Evolutionary conservation across 1,140 invertebrate genomes (phyloP).

Genomic region (Ptiloglossa arizonensis): DNA sequence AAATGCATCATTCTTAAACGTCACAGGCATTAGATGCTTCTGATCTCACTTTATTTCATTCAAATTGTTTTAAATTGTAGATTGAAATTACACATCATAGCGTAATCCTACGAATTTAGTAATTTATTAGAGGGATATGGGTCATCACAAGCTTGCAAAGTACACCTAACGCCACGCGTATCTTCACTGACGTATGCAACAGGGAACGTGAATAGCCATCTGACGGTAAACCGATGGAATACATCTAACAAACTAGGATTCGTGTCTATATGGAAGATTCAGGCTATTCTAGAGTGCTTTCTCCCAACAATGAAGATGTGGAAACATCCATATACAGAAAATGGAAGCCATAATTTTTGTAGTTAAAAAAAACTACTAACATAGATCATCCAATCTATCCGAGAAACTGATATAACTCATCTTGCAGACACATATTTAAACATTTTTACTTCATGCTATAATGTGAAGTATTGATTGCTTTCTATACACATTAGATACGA

Average conservation of each 20-base stretch:
- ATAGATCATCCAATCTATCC: no score
- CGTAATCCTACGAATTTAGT: not conserved
- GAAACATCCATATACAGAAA: not conserved
- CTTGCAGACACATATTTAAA: not conserved
- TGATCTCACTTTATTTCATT: constrained; percentile 8
- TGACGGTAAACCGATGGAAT: constrained; percentile 1
- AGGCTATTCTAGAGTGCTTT: not conserved
- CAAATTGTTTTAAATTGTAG: not conserved
- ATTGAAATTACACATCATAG: not conserved
- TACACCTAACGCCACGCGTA: constrained; percentile 11
- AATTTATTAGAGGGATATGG: not conserved
- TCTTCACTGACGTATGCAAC: constrained; percentile 22
- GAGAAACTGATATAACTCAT: not conserved
- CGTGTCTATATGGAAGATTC: not conserved
- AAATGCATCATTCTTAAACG: constrained; percentile 54
- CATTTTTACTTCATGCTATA: not conserved
- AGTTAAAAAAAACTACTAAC: not conserved
- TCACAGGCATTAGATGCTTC: constrained; percentile 37
- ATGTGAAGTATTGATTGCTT: constrained; percentile 18
- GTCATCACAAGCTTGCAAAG: not conserved
- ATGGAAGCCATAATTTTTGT: not conserved
- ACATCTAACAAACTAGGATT: not conserved
- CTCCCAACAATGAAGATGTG: not conserved
- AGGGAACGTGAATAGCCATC: constrained; percentile 29
- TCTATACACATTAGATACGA: not conserved